Conservation (phyloP, 23 tunicate genomes). For the Trididemnum clinides region DNA sequence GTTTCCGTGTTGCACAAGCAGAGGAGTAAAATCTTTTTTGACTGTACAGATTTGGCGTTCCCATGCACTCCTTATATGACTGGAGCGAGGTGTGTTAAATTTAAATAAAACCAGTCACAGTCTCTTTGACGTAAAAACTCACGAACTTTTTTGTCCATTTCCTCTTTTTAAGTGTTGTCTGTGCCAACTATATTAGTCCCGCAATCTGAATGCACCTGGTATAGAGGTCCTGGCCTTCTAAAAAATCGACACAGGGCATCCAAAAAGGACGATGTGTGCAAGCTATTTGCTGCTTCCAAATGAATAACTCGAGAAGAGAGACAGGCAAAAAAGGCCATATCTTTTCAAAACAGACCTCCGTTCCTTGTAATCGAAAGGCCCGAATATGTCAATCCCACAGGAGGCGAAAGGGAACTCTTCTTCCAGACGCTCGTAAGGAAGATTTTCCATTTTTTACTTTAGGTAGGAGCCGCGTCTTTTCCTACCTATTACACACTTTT, state of each 20-base stretch:
- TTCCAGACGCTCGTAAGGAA: background rate
- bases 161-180: too few relatives aligned
- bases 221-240: too few relatives aligned
- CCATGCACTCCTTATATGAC: too few relatives aligned
- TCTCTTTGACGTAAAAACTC: too few relatives aligned
- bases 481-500: background rate
- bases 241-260: background rate
- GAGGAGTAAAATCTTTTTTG: too few relatives aligned
- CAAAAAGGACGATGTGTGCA: background rate
- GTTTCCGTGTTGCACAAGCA: too few relatives aligned
- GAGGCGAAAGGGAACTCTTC: background rate
- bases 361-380: background rate
- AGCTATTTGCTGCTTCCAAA: background rate
- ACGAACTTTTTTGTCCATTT: too few relatives aligned
- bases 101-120: too few relatives aligned
- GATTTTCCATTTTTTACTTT: constrained; percentile 8
- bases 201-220: too few relatives aligned
- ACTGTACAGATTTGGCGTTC: too few relatives aligned
- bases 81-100: too few relatives aligned
- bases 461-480: background rate
- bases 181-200: too few relatives aligned
- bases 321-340: constrained; percentile 6
- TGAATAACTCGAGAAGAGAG: background rate
- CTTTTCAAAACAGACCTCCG: constrained; percentile 1
- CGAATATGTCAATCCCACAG: background rate